phyloP scores from a whole-genome alignment of 2,113 vertebrate species.

The Miniopterus natalensis region DNA sequence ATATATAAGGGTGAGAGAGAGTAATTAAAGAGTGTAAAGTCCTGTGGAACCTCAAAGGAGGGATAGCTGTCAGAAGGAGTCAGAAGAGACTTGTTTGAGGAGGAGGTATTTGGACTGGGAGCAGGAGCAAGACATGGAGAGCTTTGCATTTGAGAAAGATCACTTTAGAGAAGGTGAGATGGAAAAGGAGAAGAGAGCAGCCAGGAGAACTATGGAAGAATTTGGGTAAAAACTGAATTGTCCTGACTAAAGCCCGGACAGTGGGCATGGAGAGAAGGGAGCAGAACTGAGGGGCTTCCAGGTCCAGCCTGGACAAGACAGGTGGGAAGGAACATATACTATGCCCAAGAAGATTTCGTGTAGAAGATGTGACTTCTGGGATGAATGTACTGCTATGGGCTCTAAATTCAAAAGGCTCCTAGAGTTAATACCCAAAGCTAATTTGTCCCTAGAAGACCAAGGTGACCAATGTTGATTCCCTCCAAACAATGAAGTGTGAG shows the following conservation, averaged over 20 bases:
- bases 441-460: neutral
- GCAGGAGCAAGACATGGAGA: neutral
- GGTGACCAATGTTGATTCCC: neutral
- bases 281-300: neutral
- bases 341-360: neutral
- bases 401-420: neutral
- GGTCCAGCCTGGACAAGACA: neutral
- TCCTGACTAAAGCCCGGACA: neutral
- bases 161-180: neutral
- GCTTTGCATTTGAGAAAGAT: neutral
- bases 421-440: neutral
- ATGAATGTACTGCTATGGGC: neutral
- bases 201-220: neutral
- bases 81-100: neutral
- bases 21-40: neutral
- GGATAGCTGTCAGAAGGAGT: neutral
- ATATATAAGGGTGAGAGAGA: neutral
- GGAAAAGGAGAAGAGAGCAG: neutral
- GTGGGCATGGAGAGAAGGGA: neutral
- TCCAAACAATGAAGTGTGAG: neutral
- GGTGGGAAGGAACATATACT: rapidly evolving
- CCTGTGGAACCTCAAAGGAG: neutral
- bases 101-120: neutral
- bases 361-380: neutral
- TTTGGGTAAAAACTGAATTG: neutral